Conservation (phyloP, 2,888 invertebrate genomes). For the Tolmerus cingulatus region DNA sequence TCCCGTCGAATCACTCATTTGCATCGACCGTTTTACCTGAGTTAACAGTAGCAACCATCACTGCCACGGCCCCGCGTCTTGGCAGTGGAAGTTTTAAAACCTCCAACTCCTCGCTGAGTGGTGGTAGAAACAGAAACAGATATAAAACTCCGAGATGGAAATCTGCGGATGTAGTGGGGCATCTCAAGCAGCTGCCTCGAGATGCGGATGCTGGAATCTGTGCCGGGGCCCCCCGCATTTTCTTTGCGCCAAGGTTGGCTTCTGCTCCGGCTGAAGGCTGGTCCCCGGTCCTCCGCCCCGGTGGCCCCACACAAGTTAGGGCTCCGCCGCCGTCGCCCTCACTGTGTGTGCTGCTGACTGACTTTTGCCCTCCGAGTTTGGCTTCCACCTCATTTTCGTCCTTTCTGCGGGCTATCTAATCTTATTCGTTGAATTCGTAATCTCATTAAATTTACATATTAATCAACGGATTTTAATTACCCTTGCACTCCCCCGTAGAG, state of each 20-base stretch:
- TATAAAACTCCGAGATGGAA: not conserved
- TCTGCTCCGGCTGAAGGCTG: not conserved
- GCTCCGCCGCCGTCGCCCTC: not conserved
- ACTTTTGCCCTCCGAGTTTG: not conserved
- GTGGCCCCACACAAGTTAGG: not conserved
- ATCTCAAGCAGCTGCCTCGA: not conserved
- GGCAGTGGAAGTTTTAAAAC: not conserved
- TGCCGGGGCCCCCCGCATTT: slow-evolving; percentile 2
- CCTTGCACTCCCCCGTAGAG: slow-evolving; percentile 66
- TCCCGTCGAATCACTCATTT: slow-evolving; percentile 17
- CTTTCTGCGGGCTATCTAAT: slow-evolving; percentile 53
- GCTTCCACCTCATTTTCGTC: not conserved
- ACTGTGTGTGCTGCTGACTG: not conserved
- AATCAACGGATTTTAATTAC: slow-evolving; percentile 98
- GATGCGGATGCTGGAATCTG: not conserved
- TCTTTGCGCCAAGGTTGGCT: not conserved
- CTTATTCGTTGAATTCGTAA: slow-evolving; percentile 92
- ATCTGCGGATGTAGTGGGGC: not conserved
- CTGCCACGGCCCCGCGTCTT: not conserved
- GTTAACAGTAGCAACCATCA: not conserved
- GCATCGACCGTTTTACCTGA: slow-evolving; percentile 9
- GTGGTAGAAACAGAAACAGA: not conserved
- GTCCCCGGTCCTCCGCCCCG: not conserved
- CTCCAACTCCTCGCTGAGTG: not conserved
- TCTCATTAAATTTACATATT: slow-evolving; percentile 99